Conservation (phyloP, 2,797 vertebrate genomes). For the Crax fasciolata region DNA sequence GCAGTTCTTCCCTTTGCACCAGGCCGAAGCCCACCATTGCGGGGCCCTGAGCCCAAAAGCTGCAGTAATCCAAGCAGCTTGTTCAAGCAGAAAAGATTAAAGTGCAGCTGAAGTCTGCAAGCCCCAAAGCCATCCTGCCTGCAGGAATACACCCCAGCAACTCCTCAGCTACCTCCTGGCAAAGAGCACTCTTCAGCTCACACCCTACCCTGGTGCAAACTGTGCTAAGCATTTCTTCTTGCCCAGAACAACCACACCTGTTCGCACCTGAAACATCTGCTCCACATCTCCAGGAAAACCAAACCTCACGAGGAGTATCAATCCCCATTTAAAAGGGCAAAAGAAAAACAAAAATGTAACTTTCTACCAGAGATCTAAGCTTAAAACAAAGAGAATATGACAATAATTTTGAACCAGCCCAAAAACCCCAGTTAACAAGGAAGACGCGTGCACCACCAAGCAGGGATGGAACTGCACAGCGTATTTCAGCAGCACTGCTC, state of each 20-base stretch:
- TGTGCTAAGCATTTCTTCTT: background rate
- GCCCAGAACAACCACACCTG: background rate
- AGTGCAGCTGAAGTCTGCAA: background rate
- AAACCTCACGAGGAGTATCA: background rate
- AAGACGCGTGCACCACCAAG: background rate
- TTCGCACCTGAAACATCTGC: background rate
- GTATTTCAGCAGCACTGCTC: background rate
- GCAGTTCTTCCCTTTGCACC: background rate
- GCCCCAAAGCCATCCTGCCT: accelerated
- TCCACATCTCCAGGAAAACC: background rate
- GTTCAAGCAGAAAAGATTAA: background rate
- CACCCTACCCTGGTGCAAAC: background rate
- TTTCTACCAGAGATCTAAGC: background rate
- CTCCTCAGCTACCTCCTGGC: background rate
- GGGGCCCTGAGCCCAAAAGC: background rate
- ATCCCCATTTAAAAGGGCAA: background rate
- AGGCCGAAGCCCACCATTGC: background rate
- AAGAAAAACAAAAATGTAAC: background rate
- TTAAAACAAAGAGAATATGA: background rate
- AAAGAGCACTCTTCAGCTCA: accelerated
- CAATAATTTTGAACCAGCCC: background rate
- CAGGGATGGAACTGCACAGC: background rate
- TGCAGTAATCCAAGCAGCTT: background rate
- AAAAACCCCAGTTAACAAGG: background rate
- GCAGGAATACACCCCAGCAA: background rate